phyloP scores from a whole-genome alignment of 2,888 invertebrate genomes.

The Melikaiella ostensackeni region DNA sequence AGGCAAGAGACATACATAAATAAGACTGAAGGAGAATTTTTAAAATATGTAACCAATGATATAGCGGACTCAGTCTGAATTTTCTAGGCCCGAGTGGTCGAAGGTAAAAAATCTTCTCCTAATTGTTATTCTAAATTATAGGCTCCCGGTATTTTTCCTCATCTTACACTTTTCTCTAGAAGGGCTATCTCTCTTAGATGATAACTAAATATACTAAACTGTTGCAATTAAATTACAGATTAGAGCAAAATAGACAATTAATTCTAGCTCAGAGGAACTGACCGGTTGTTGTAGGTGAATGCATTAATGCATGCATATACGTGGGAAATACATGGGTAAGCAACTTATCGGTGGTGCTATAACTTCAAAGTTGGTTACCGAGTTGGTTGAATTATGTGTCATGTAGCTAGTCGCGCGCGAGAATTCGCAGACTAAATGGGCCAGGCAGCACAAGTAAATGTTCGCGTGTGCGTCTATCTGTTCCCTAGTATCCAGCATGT shows the following conservation, averaged over 20 bases:
- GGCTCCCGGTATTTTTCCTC: no score
- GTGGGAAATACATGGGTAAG: constrained; percentile 37
- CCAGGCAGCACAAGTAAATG: not conserved
- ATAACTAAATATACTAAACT: constrained; percentile 3
- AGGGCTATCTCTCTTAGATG: not conserved
- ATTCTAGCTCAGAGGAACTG: constrained; percentile 10
- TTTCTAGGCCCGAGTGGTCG: no score
- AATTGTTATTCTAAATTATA: no score
- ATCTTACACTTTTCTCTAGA: no score
- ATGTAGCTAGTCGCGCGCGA: constrained; percentile 52
- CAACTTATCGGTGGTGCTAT: constrained; percentile 49
- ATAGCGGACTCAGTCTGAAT: no score
- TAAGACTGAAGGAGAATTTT: no score
- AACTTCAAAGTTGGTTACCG: constrained; percentile 69
- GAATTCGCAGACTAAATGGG: constrained; percentile 58
- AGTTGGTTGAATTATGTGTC: constrained; percentile 70
- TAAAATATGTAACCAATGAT: no score
- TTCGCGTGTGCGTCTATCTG: constrained; percentile 20
- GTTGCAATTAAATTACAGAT: not conserved
- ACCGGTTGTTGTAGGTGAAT: constrained; percentile 17
- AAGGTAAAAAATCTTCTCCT: no score
- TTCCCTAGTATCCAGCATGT: constrained; percentile 15
- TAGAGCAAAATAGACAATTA: constrained; percentile 13
- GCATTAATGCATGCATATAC: not conserved
- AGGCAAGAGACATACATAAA: no score